Conservation (phyloP, 2,797 vertebrate species). For the Euphonia xanthogaster region DNA sequence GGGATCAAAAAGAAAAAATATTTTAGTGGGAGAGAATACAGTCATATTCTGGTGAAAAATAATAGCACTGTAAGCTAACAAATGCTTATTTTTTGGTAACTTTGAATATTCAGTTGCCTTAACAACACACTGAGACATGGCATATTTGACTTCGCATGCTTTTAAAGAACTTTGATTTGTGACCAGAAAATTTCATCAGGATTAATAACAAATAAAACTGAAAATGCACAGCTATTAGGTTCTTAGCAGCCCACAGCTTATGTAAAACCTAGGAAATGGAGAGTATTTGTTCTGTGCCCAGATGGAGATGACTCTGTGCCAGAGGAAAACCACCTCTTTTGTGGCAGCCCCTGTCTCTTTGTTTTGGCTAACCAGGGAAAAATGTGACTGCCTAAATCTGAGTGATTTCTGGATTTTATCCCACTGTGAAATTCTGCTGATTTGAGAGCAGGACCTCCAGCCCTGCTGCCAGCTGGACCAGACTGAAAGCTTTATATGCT, state of each 20-base stretch:
- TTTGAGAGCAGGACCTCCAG: neutral
- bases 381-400: neutral
- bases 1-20: neutral
- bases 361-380: neutral
- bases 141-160: neutral
- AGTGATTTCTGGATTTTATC: neutral
- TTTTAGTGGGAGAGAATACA: neutral
- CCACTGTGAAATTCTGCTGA: neutral
- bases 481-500: neutral
- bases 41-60: neutral
- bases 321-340: neutral
- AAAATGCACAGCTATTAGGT: neutral
- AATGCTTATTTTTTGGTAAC: neutral
- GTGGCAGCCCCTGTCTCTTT: neutral
- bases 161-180: conserved; percentile 24
- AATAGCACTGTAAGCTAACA: neutral
- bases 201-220: conserved; percentile 8
- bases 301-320: neutral
- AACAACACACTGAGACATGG: neutral
- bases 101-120: conserved; percentile 35
- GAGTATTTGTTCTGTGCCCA: neutral
- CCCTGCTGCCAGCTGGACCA: neutral
- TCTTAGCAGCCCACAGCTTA: neutral
- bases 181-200: conserved; percentile 15
- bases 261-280: neutral